These are phyloP conservation scores for Hyles lineata DNA, from an alignment of 2,888 invertebrate genomes.

Conservation along the genomic window DNA sequence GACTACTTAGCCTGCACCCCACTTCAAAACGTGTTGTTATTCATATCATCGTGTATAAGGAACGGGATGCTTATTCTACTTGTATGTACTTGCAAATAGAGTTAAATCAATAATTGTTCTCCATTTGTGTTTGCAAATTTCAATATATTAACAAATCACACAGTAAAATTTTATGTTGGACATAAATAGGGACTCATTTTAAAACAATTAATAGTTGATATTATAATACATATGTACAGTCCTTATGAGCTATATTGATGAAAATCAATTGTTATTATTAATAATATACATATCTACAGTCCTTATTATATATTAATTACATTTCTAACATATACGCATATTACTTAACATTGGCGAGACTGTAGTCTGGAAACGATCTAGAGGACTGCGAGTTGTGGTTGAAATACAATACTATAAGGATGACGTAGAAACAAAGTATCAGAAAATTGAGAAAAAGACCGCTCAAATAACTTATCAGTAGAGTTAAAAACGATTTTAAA, in stretches of 20 bases:
- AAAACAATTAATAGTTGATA: not conserved
- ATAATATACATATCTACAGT: not conserved
- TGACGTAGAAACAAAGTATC: slow-evolving; percentile 64
- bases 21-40: not conserved
- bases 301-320: not conserved
- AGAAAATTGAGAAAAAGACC: slow-evolving; percentile 69
- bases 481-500: slow-evolving; percentile 53
- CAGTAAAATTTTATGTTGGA: not conserved
- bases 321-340: not conserved
- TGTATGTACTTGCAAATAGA: not conserved
- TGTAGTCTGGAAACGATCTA: slow-evolving; percentile 56
- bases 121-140: slow-evolving; percentile 1
- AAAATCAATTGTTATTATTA: not conserved
- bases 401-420: slow-evolving; percentile 63
- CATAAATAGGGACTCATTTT: slow-evolving; percentile 10
- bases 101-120: not conserved
- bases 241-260: too few species aligned
- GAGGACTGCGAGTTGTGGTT: slow-evolving; percentile 56
- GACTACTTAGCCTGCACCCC: not conserved
- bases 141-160: not conserved
- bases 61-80: not conserved
- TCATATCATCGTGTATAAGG: not conserved
- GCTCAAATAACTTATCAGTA: slow-evolving; percentile 60
- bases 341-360: slow-evolving; percentile 48
- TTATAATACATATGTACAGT: not conserved